phyloP scores from a whole-genome alignment of 1,140 invertebrate species.

The Drosophila guanche region DNA sequence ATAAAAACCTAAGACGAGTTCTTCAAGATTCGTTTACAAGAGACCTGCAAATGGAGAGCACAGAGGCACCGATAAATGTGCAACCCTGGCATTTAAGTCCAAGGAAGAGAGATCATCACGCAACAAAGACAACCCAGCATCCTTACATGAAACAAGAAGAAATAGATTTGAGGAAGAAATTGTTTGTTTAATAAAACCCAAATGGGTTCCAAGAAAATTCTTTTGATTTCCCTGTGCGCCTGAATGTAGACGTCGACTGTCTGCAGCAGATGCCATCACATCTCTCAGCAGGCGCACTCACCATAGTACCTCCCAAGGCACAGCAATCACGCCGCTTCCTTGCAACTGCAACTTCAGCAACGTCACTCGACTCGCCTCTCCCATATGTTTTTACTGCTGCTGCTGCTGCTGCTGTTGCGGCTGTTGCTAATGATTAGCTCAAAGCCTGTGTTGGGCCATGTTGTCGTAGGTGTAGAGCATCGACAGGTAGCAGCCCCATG shows the following conservation, averaged over 20 bases:
- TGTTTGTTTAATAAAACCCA: not conserved
- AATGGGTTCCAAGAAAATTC: too few relatives aligned
- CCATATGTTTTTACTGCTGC: not conserved
- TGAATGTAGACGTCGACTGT: slow-evolving; percentile 35
- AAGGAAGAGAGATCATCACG: too few relatives aligned
- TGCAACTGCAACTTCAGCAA: slow-evolving; percentile 41
- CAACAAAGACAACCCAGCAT: too few relatives aligned
- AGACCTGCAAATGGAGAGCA: too few relatives aligned
- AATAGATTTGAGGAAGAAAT: not conserved
- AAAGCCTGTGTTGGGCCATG: slow-evolving; percentile 42
- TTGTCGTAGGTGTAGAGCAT: slow-evolving; percentile 63
- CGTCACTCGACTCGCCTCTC: slow-evolving; percentile 27
- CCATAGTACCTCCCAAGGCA: too few relatives aligned
- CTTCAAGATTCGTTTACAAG: too few relatives aligned
- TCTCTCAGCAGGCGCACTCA: slow-evolving; percentile 16
- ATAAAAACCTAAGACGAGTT: too few relatives aligned
- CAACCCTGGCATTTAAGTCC: too few relatives aligned
- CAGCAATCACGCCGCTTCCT: slow-evolving; percentile 25
- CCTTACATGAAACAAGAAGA: too few relatives aligned
- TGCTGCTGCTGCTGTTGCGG: slow-evolving; percentile 32
- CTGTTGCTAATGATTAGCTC: slow-evolving; percentile 62
- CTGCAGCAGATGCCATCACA: slow-evolving; percentile 34
- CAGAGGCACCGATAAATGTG: too few relatives aligned
- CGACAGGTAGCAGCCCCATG: slow-evolving; percentile 35
- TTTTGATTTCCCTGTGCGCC: not conserved